phyloP scores from a whole-genome alignment of 2,888 invertebrate species.

The Cremastinae sp. region DNA sequence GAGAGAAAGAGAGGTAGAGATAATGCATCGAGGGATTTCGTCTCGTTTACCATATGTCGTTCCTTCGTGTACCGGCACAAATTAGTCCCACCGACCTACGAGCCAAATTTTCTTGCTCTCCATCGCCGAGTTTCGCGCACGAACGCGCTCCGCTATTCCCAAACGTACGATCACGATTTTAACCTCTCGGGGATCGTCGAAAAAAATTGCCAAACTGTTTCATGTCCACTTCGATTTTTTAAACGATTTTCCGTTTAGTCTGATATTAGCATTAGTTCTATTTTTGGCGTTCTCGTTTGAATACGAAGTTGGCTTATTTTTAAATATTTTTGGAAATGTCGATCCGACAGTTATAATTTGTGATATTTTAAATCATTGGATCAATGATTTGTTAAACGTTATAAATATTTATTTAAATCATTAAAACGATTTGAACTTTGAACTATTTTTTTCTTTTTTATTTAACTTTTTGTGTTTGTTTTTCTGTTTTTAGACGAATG shows the following conservation, averaged over 20 bases:
- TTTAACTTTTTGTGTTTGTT: neutral
- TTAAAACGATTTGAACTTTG: neutral
- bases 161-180: constrained; percentile 44
- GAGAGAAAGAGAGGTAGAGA: neutral
- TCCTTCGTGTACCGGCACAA: constrained; percentile 52
- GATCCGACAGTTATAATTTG: too few relatives aligned
- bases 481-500: constrained; percentile 85
- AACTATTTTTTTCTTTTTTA: neutral
- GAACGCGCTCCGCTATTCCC: constrained; percentile 12
- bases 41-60: constrained; percentile 52
- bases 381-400: too few relatives aligned
- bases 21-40: constrained; percentile 18
- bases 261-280: too few relatives aligned
- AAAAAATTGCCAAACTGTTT: constrained; percentile 5
- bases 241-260: too few relatives aligned
- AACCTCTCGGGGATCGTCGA: constrained; percentile 1
- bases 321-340: neutral
- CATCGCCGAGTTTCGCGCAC: constrained; percentile 20
- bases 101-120: constrained; percentile 20
- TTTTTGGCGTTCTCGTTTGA: too few relatives aligned
- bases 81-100: constrained; percentile 40
- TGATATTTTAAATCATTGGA: too few relatives aligned
- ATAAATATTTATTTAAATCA: neutral
- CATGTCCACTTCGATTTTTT: neutral
- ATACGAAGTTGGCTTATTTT: too few relatives aligned